Evolutionary conservation across 2,113 vertebrate species (phyloP), one percentile per base, ranked within the genome.

Genomic region (Haplotaxodon microlepis): DNA sequence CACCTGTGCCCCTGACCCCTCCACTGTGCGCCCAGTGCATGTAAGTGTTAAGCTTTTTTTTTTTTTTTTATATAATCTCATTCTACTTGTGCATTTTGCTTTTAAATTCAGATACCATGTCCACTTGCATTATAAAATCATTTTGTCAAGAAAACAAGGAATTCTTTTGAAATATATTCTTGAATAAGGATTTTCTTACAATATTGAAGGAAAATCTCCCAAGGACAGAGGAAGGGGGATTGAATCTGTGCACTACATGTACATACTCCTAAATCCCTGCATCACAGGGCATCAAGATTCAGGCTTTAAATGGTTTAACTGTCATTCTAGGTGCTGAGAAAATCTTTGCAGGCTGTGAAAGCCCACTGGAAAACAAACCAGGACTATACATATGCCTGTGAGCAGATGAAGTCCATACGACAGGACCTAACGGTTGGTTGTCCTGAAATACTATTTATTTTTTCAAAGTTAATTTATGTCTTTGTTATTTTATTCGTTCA

Each of bases 321-420:
- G 17, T 83, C 29, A 34, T 36, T n/a, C 2, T 79, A 98, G 98
- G 97, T 98, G 4, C 92, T 98, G 78, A 96, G 95, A 85, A 98
- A 97, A 84, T 98, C 98, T 5, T 87, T 98, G 54, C 89, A 93
- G 89, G 93, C 96, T 86, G 98, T 98, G 27, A 98, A 98, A 91
- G 88, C 96, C 8, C 97, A 98, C 90, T 98, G 98, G 97, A 97
- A 98, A 91, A 95, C 95, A 69, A 96, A 98, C 69, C 98, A 98
- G 88, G 98, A 98, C 86, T 98, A 98, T 1, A 92, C 95, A 4
- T 98, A 98, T 4, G 98, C 98, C 50, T 98, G 98, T 14, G 98
- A 98, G 90, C 98, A 98, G 96, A 97, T 98, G 97, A 98, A 98
- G 87, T 98, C 98, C 2, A 98, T 98, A 88, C 95, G 98, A 73